Evolutionary conservation across 2,888 invertebrate species (phyloP), one percentile per base, ranked within the genome.

Genomic region (Catotricha subobsoleta): DNA sequence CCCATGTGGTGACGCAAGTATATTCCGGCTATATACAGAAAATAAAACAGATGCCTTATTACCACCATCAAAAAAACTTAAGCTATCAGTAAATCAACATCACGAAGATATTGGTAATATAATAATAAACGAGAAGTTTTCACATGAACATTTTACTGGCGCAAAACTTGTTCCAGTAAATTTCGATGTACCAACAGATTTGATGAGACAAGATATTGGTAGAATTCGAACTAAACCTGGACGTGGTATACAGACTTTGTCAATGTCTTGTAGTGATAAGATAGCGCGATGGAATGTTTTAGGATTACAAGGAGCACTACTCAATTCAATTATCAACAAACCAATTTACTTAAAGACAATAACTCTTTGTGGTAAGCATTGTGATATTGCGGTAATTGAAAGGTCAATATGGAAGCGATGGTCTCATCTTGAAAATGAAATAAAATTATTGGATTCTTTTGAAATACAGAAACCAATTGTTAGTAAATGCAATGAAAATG

Each of bases 211-310:
- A 54, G 57, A 67, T 35, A 55, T 75, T 12, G 80, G 84, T 21
- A 73, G 71, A 49, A 68, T 86, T 9, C 68, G 92, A 43, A 88
- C 78, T 1, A 94, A 94, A 60, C 92, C 92, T 21, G 92, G 91
- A 0, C 68, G 90, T 52, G 94, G 94, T 0, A 80, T 86, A 55
- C 76, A 76, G 37, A 92, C 94, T 1, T 58, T 83, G 31, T 90
- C 90, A 9, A 75, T 92, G 51, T 90, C 90, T 0, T 95, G 94
- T 59, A 92, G 90, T 59, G 94, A 95, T 62, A 95, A 95, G 68
- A 65, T 95, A 12, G 76, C 88, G 3, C 76, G 78, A 51, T 95
- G 94, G 94, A 76, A 80, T 54, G 66, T 81, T 45, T 55, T 88
- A 25, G 92, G 94, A 0, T 56, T 87, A 20, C 91, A 86, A 66